A percentile compares a stretch with the other conserved stretches of the same genome.
Conservation (phyloP, 2,113 vertebrate genomes). For the Cavia aperea region DNA sequence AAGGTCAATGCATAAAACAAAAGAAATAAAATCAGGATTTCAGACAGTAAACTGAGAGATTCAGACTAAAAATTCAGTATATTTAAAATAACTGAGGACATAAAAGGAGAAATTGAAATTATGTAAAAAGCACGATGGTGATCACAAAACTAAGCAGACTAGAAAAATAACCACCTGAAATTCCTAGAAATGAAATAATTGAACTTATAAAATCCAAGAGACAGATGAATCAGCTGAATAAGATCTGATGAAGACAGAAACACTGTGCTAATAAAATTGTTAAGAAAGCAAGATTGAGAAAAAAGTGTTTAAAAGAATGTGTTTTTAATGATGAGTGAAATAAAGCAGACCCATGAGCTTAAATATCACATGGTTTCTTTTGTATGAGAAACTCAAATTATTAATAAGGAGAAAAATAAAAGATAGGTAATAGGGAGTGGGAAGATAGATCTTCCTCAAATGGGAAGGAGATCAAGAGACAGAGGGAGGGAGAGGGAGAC, state of each 20-base stretch:
- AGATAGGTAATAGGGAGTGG: neutral
- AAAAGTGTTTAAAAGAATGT: neutral
- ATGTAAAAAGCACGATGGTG: neutral
- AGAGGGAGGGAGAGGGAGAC: no score
- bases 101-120: conserved; percentile 7
- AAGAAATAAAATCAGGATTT: neutral
- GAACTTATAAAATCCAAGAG: neutral
- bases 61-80: neutral
- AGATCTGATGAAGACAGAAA: neutral
- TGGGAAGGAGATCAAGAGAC: neutral
- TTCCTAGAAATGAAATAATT: conserved; percentile 29
- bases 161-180: conserved; percentile 1
- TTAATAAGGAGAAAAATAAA: neutral
- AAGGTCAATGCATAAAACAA: neutral
- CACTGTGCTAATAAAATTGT: neutral
- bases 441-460: neutral
- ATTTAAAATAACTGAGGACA: conserved; percentile 1
- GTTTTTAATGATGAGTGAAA: neutral
- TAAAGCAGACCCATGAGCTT: neutral
- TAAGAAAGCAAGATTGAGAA: neutral
- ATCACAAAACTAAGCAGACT: neutral
- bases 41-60: neutral
- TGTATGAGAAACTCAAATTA: neutral
- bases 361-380: neutral
- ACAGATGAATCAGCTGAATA: neutral